Evolutionary conservation across 2,113 vertebrate genomes (phyloP).

Genomic region (Scomber colias): DNA sequence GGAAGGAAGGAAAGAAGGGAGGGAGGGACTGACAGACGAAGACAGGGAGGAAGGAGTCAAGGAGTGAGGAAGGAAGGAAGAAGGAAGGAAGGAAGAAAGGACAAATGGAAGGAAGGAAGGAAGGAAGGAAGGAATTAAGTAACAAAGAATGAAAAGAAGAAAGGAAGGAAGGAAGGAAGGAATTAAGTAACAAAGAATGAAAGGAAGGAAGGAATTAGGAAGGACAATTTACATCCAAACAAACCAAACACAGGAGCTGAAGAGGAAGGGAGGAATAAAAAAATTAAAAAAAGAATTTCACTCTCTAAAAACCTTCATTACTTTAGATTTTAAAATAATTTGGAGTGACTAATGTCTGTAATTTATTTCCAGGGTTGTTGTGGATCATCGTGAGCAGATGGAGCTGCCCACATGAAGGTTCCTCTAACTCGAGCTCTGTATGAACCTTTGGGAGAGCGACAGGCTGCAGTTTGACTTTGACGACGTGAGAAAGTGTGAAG

Average conservation of each 20-base stretch:
- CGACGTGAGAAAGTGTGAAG: slow-evolving; percentile 25
- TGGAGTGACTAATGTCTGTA: slow-evolving; percentile 41
- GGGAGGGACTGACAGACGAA: too few species aligned
- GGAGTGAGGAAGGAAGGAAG: too few species aligned
- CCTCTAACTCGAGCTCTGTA: slow-evolving; percentile 8
- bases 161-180: too few species aligned
- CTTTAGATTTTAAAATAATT: slow-evolving; percentile 19
- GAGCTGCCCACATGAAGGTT: slow-evolving; percentile 51
- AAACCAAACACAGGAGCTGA: neutral
- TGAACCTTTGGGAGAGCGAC: slow-evolving; percentile 34
- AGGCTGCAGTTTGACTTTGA: slow-evolving; percentile 35
- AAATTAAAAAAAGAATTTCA: neutral
- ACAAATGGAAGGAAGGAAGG: too few species aligned
- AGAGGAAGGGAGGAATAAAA: neutral
- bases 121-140: too few species aligned
- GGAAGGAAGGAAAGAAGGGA: too few species aligned
- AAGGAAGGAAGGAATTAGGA: too few species aligned
- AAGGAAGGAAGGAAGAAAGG: too few species aligned
- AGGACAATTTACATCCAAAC: neutral
- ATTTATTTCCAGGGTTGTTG: slow-evolving; percentile 15
- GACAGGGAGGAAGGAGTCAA: too few species aligned
- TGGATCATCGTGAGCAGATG: slow-evolving; percentile 44
- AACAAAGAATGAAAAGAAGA: too few species aligned
- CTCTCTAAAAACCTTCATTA: slow-evolving; percentile 10
- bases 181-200: too few species aligned